These are phyloP conservation scores for Cheilosia impressa DNA, from an alignment of 2,888 invertebrate species.

Conservation along the genomic window DNA sequence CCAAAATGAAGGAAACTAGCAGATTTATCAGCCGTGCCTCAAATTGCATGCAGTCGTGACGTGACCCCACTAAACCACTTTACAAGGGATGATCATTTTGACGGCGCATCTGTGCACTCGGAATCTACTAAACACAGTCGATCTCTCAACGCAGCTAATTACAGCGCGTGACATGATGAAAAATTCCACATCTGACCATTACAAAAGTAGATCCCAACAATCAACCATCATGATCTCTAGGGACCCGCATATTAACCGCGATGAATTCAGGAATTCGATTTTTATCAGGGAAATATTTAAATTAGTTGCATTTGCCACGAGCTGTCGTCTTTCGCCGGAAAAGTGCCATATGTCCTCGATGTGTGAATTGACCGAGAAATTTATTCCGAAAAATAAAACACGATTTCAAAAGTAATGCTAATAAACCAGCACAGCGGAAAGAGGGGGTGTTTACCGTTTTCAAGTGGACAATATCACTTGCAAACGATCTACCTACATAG, in stretches of 20 bases:
- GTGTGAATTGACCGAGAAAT: slow-evolving; percentile 71
- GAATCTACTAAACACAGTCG: slow-evolving; percentile 14
- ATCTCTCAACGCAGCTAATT: slow-evolving; percentile 59
- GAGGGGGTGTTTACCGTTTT: slow-evolving; percentile 14
- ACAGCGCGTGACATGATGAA: slow-evolving; percentile 67
- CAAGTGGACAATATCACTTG: slow-evolving; percentile 12
- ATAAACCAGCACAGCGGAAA: slow-evolving; percentile 5
- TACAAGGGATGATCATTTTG: slow-evolving; percentile 67
- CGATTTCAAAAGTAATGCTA: slow-evolving; percentile 16
- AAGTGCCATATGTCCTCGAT: slow-evolving; percentile 65
- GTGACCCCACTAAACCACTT: slow-evolving; percentile 39
- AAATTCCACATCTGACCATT: slow-evolving; percentile 62
- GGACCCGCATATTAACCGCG: slow-evolving; percentile 54
- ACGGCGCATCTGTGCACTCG: slow-evolving; percentile 39
- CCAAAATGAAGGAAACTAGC: slow-evolving; percentile 36
- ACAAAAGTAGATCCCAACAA: slow-evolving; percentile 47
- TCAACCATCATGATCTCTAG: slow-evolving; percentile 61
- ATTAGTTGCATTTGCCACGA: slow-evolving; percentile 53
- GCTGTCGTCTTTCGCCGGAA: slow-evolving; percentile 22
- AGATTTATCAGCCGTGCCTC: slow-evolving; percentile 61
- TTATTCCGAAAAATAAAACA: slow-evolving; percentile 42
- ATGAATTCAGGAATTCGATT: slow-evolving; percentile 65
- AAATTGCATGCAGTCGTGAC: slow-evolving; percentile 45
- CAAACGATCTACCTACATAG: background rate
- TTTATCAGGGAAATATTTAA: slow-evolving; percentile 62